A percentile compares a stretch with the other conserved stretches of the same genome.
Conservation (phyloP, 2,113 vertebrate species). For the Varanus komodoensis region DNA sequence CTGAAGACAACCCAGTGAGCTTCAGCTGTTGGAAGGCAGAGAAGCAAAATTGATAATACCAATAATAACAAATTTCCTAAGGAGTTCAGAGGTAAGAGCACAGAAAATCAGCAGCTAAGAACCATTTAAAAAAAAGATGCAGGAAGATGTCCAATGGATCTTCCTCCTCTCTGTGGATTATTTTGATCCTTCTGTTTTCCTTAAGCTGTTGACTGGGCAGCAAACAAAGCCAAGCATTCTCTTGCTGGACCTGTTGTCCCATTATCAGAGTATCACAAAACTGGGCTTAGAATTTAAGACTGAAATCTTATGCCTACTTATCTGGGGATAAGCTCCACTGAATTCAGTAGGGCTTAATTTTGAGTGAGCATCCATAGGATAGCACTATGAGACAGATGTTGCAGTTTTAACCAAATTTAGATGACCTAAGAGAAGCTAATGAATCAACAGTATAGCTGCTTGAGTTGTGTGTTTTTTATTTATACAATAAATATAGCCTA, state of each 20-base stretch:
- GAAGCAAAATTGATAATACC: no score
- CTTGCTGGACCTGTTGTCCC: no score
- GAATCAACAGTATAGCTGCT: not conserved
- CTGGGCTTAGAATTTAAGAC: not conserved
- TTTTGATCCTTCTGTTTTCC: not conserved
- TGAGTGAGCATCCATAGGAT: not conserved
- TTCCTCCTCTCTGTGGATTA: not conserved
- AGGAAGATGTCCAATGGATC: not conserved
- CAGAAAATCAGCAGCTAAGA: not conserved
- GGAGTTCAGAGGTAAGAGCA: not conserved
- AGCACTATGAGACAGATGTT: not conserved
- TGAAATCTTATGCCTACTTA: not conserved
- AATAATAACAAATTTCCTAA: no score
- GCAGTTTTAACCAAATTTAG: not conserved
- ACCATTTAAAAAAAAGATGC: not conserved
- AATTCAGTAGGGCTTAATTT: not conserved
- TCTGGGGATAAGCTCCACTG: not conserved
- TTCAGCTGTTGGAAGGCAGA: not conserved
- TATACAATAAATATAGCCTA: not conserved
- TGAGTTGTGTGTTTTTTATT: conserved; percentile 12
- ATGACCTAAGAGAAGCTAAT: not conserved
- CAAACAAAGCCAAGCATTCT: not conserved
- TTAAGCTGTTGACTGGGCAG: not conserved
- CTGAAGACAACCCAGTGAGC: not conserved
- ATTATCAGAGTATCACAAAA: not conserved